Evolutionary conservation across 2,888 invertebrate genomes (phyloP), one percentile per base, ranked within the genome.

Genomic region (Spisula subtruncata): DNA sequence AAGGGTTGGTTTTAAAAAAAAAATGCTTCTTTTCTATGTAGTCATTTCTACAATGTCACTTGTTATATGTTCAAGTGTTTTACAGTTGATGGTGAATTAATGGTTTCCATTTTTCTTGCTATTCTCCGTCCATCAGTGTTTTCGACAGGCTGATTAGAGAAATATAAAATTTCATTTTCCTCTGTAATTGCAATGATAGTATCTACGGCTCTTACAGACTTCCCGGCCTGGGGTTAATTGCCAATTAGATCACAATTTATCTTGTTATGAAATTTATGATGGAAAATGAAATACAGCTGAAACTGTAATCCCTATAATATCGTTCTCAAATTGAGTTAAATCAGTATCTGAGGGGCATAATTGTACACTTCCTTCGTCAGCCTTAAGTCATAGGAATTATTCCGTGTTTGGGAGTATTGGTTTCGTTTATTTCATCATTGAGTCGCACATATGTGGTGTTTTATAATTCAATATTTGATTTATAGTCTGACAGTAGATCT

Each of bases 31-130:
- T 66, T 35, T 75, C 29, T 32, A 75, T 18, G 32, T 75, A 12
- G 0, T 75, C 35, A 75, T 75, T 75, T 16, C 71, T 35, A 32
- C 18, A 75, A 18, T 35, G 32, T 5, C 25, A 16, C 75, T 75
- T 75, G 75, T 75, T 18, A 75, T 75, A 32, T 32, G 32, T 25
- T 66, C 60, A 66, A 66, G 60, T 66, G 60, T 66, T 66, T 66
- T 18, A 51, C 12, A 12, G 25, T 66, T 25, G 10, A 25, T 25
- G n/a, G 25, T 66, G 60, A 25, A 66, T 66, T 56, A 66, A 66
- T 66, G 10, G 25, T 66, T 66, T 66, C 25, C 60, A 66, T 66
- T 66, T 4, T 66, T 4, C 25, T 4, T 66, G 25, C 25, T 6
- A 25, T n/a, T 25, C 16, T 51, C 60, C n/a, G 10, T 35, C 16